A percentile compares a stretch with the other conserved stretches of the same genome.
phyloP scores from a whole-genome alignment of 1,140 invertebrate genomes.

The Heliconius melpomene region DNA sequence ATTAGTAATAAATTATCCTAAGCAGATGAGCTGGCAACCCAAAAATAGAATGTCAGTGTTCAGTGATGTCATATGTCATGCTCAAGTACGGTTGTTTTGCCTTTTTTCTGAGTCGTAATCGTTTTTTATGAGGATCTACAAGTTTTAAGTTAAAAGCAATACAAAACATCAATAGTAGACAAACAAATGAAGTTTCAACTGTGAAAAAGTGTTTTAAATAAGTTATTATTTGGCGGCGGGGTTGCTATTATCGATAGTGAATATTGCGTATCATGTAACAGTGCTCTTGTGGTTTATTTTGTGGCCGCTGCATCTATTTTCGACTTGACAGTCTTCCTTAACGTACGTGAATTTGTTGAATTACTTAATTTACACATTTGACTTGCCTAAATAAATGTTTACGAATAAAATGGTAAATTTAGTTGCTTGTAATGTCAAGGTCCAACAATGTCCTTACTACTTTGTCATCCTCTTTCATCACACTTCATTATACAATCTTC shows the following conservation, averaged over 20 bases:
- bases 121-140: slow-evolving; percentile 43
- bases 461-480: slow-evolving; percentile 12
- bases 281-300: slow-evolving; percentile 70
- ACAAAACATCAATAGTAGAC: slow-evolving; percentile 30
- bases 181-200: slow-evolving; percentile 34
- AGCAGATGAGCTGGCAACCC: neutral
- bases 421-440: slow-evolving; percentile 28
- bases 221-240: slow-evolving; percentile 51
- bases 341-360: slow-evolving; percentile 48
- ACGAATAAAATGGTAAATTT: slow-evolving; percentile 11
- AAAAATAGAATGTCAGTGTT: slow-evolving; percentile 26
- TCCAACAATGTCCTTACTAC: slow-evolving; percentile 29
- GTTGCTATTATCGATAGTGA: slow-evolving; percentile 42
- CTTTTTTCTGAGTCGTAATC: slow-evolving; percentile 46
- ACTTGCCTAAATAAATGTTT: slow-evolving; percentile 10
- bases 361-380: slow-evolving; percentile 3
- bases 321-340: slow-evolving; percentile 51
- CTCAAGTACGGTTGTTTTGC: slow-evolving; percentile 49
- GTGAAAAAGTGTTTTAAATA: slow-evolving; percentile 46
- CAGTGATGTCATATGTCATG: slow-evolving; percentile 43
- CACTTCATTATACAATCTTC: slow-evolving; percentile 7
- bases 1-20: neutral
- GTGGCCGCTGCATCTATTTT: slow-evolving; percentile 70
- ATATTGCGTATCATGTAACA: slow-evolving; percentile 74
- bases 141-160: slow-evolving; percentile 47